These are phyloP conservation scores for Callinectes sapidus DNA, from an alignment of 2,888 invertebrate genomes.

Conservation along the genomic window DNA sequence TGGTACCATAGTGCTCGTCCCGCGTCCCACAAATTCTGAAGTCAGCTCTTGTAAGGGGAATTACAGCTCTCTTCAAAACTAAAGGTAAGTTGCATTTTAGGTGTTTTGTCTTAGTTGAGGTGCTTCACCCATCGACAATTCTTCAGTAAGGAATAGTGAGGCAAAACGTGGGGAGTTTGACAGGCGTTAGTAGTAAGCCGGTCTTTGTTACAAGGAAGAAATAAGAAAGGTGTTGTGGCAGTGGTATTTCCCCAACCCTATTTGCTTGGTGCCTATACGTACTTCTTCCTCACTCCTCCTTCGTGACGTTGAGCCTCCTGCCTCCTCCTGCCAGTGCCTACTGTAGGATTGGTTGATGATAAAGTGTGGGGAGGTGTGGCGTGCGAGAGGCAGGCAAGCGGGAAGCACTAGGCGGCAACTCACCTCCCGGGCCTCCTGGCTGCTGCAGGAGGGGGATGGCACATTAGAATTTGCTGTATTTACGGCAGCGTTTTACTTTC, in stretches of 20 bases:
- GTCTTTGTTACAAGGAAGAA: slow-evolving; percentile 44
- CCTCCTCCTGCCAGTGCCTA: neutral
- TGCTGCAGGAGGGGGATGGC: slow-evolving; percentile 1
- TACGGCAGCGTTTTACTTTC: neutral
- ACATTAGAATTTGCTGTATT: slow-evolving; percentile 12
- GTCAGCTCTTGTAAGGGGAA: neutral
- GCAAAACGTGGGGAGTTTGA: slow-evolving; percentile 54
- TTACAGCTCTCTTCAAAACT: slow-evolving; percentile 24
- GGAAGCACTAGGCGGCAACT: slow-evolving; percentile 12
- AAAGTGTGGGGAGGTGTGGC: slow-evolving; percentile 11
- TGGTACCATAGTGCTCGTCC: neutral
- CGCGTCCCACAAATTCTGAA: neutral
- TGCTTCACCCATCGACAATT: neutral
- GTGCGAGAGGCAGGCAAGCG: neutral
- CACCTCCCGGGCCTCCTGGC: neutral
- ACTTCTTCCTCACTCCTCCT: neutral
- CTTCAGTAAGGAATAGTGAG: neutral
- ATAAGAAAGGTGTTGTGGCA: slow-evolving; percentile 15
- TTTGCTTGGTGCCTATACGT: neutral
- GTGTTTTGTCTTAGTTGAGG: neutral
- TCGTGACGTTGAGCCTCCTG: neutral
- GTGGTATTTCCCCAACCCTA: neutral
- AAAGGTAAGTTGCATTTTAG: neutral
- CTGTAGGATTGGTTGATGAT: neutral
- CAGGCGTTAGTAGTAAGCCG: slow-evolving; percentile 57